Conservation (phyloP, 2,888 invertebrate genomes). For the Philonicus albiceps region DNA sequence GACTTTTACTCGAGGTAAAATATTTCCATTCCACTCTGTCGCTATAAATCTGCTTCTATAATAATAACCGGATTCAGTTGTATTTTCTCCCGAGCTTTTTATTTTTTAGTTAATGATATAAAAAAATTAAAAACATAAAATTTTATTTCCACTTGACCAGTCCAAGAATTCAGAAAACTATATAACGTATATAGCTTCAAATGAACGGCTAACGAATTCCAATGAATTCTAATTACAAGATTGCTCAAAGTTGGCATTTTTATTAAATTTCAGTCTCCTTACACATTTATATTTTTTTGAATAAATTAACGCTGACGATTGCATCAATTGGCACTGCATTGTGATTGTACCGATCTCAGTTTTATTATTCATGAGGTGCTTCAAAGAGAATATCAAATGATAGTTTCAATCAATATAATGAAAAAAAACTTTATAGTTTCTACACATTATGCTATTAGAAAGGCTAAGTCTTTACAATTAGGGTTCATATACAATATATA, state of each 20-base stretch:
- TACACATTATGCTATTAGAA: too few relatives aligned
- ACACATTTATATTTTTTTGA: neutral
- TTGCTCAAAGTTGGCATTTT: neutral
- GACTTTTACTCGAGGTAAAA: too few relatives aligned
- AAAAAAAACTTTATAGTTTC: neutral
- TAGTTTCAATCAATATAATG: neutral
- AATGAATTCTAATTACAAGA: neutral
- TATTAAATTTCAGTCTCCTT: neutral
- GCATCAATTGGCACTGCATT: neutral
- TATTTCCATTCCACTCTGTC: too few relatives aligned
- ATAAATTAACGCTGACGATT: neutral
- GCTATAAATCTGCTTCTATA: too few relatives aligned
- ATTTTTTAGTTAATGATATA: too few relatives aligned
- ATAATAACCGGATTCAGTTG: too few relatives aligned
- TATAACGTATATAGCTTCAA: neutral
- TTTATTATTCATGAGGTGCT: neutral
- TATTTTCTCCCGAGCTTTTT: too few relatives aligned
- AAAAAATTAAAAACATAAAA: too few relatives aligned
- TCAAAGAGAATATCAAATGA: neutral
- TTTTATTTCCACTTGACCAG: too few relatives aligned
- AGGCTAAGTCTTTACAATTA: too few relatives aligned
- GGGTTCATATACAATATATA: too few relatives aligned
- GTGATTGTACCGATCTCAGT: neutral
- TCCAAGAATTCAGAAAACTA: too few relatives aligned
- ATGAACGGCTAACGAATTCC: neutral